Evolutionary conservation across 2,888 invertebrate species (phyloP).

Genomic region (Nezara viridula): DNA sequence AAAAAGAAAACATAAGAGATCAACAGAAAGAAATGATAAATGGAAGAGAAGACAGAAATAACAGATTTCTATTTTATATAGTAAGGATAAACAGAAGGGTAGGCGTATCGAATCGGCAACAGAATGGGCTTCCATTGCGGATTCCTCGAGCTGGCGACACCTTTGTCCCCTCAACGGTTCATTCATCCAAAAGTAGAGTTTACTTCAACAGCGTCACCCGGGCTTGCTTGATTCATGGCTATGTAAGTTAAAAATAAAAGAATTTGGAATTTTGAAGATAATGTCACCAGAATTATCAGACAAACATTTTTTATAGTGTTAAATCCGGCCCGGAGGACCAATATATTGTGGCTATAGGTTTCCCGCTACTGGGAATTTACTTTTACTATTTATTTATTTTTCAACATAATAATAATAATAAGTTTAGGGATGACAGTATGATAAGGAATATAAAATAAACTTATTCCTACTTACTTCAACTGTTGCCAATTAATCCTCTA

Average conservation of each 20-base stretch:
- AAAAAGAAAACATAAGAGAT: not conserved
- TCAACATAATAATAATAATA: too few species aligned
- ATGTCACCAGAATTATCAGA: not conserved
- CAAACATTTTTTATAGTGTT: not conserved
- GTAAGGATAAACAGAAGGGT: not conserved
- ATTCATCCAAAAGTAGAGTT: not conserved
- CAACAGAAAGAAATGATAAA: not conserved
- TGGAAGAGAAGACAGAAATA: not conserved
- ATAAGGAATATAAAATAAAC: too few species aligned
- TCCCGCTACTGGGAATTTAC: too few species aligned
- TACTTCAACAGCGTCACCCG: not conserved
- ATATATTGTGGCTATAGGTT: not conserved
- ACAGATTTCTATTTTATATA: not conserved
- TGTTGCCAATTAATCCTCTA: not conserved
- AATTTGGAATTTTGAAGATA: too few species aligned
- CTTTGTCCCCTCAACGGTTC: not conserved
- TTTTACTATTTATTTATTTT: too few species aligned
- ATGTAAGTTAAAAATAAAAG: not conserved
- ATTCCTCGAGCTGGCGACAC: not conserved
- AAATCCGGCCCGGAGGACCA: slow-evolving; percentile 8
- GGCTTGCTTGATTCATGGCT: not conserved
- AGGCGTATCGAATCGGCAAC: not conserved
- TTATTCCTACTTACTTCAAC: not conserved
- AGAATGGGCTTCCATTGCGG: slow-evolving; percentile 31
- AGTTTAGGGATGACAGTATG: too few species aligned